Evolutionary conservation across 2,888 invertebrate genomes (phyloP).

Genomic region (Harpagoxenus sublaevis): DNA sequence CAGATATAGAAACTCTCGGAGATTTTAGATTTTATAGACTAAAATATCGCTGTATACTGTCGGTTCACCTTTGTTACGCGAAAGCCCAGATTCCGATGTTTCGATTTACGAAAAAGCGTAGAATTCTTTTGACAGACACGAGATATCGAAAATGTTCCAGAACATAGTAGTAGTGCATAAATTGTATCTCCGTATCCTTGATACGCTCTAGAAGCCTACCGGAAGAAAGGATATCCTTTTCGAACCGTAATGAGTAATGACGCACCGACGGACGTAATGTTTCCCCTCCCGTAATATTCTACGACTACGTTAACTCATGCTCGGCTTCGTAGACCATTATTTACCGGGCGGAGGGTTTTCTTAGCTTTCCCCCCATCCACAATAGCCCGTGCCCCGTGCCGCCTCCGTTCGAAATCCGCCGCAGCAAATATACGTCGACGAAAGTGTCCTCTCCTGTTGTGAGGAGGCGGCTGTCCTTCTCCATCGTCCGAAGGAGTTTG

Average conservation of each 20-base stretch:
- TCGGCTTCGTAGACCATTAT: background rate
- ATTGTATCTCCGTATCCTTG: conserved; percentile 15
- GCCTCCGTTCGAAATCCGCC: conserved; percentile 4
- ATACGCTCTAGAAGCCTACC: background rate
- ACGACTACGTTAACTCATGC: background rate
- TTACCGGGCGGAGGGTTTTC: conserved; percentile 13
- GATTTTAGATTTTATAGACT: background rate
- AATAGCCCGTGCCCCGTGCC: background rate
- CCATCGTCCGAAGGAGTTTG: conserved; percentile 56
- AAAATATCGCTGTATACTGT: background rate
- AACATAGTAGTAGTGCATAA: background rate
- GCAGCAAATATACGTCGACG: background rate
- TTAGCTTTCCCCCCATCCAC: background rate
- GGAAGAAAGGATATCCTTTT: conserved; percentile 26
- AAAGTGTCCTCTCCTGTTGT: background rate
- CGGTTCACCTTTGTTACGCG: background rate
- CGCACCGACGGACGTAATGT: background rate
- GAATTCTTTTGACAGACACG: background rate
- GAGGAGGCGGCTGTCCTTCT: conserved; percentile 19
- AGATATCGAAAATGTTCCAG: background rate
- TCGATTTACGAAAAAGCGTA: background rate
- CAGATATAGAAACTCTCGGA: background rate
- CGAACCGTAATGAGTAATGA: conserved; percentile 23
- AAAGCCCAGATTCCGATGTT: background rate
- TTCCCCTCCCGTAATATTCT: conserved; percentile 15